Conservation (phyloP, 2,888 invertebrate species). For the Catocala sponsa region DNA sequence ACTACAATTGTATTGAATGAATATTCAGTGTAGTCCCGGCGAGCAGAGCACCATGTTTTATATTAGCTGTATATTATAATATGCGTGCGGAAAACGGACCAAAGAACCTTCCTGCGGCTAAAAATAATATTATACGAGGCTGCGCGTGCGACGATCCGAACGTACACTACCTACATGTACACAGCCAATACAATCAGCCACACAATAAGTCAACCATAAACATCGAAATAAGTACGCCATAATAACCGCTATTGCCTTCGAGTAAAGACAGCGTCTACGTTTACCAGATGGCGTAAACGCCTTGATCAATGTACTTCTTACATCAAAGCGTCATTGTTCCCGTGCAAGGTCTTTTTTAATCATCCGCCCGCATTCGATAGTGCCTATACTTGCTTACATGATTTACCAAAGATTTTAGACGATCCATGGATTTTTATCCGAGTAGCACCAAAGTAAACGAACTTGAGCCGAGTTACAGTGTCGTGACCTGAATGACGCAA, state of each 20-base stretch:
- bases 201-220: constrained; percentile 51
- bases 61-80: constrained; percentile 55
- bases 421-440: constrained; percentile 29
- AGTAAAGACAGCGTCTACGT: constrained; percentile 38
- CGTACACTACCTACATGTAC: constrained; percentile 46
- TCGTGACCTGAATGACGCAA: constrained; percentile 65
- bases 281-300: constrained; percentile 47
- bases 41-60: constrained; percentile 65
- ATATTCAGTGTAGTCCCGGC: constrained; percentile 59
- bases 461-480: constrained; percentile 34
- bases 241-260: constrained; percentile 46
- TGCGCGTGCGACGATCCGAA: constrained; percentile 76
- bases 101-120: constrained; percentile 82
- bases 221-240: constrained; percentile 47
- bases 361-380: constrained; percentile 52
- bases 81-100: constrained; percentile 75
- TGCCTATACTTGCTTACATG: constrained; percentile 11
- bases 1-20: constrained; percentile 58
- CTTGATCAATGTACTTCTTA: constrained; percentile 36
- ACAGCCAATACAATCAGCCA: constrained; percentile 56
- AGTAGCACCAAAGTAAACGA: constrained; percentile 27
- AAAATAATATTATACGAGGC: constrained; percentile 83
- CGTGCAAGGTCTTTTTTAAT: constrained; percentile 68
- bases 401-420: constrained; percentile 18
- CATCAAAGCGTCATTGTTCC: constrained; percentile 68